These are phyloP conservation scores for Myiozetetes cayanensis DNA, from an alignment of 2,113 vertebrate genomes.

Conservation along the genomic window DNA sequence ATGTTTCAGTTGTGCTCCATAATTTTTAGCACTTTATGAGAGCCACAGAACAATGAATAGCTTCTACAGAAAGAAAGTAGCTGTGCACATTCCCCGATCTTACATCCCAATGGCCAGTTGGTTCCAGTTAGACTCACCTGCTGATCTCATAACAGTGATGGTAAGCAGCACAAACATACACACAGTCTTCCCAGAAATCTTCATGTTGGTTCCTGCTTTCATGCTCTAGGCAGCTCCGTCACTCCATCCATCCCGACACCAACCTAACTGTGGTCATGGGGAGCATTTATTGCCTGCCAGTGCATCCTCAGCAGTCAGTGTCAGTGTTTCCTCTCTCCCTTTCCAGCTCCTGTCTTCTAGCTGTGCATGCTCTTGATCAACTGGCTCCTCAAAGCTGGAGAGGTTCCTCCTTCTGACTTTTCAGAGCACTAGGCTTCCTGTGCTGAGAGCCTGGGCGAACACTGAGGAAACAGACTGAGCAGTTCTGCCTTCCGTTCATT, in stretches of 20 bases:
- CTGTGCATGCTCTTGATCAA: not conserved
- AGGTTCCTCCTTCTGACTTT: slow-evolving; percentile 68
- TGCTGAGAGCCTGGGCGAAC: slow-evolving; percentile 57
- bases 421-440: slow-evolving; percentile 76
- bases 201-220: slow-evolving; percentile 56
- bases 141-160: not conserved
- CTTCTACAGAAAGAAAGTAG: not conserved
- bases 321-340: not conserved
- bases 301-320: not conserved
- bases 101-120: fast-evolving
- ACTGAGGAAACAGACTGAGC: slow-evolving; percentile 70
- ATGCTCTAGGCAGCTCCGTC: not conserved
- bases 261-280: not conserved
- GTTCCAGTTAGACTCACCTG: slow-evolving; percentile 61
- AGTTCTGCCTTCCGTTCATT: slow-evolving; percentile 67
- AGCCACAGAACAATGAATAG: not conserved
- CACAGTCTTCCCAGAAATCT: not conserved
- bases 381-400: slow-evolving; percentile 55
- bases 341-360: not conserved
- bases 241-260: not conserved
- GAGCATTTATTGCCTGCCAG: not conserved
- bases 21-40: not conserved
- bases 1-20: not conserved
- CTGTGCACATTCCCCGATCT: not conserved
- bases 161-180: slow-evolving; percentile 12